Evolutionary conservation across 1,140 invertebrate species (phyloP).

Genomic region (Hycleus phaleratus): DNA sequence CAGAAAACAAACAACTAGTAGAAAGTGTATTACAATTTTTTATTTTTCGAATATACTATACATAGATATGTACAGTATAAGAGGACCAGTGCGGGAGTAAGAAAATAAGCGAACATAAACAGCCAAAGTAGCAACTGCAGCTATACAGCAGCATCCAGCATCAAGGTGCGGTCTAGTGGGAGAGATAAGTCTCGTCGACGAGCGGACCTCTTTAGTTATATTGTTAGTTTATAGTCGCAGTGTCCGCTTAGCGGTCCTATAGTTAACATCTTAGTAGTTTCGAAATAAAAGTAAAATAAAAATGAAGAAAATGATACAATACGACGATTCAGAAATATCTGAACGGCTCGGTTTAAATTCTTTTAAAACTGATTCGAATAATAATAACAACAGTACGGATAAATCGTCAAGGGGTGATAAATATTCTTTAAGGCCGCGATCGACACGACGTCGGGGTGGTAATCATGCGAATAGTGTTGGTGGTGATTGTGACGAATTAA

Average conservation of each 20-base stretch:
- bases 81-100: too few relatives aligned
- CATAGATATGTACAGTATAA: too few relatives aligned
- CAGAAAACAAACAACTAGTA: too few relatives aligned
- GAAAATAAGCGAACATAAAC: not conserved
- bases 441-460: constrained; percentile 21
- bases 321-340: constrained; percentile 30
- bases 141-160: too few relatives aligned
- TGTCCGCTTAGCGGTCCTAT: constrained; percentile 17
- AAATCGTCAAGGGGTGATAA: constrained; percentile 31
- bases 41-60: too few relatives aligned
- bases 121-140: too few relatives aligned
- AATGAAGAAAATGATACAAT: constrained; percentile 24
- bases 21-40: too few relatives aligned
- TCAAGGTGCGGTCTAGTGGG: not conserved
- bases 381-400: constrained; percentile 25
- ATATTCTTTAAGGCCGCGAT: constrained; percentile 36
- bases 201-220: not conserved
- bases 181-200: constrained; percentile 2
- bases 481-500: constrained; percentile 20
- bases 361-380: constrained; percentile 28
- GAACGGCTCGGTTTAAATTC: constrained; percentile 29
- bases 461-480: constrained; percentile 11
- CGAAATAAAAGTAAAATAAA: not conserved
- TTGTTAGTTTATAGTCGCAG: constrained; percentile 1
- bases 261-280: constrained; percentile 9